These are phyloP conservation scores for Alcis repandata DNA, from an alignment of 2,888 invertebrate genomes.

Conservation along the genomic window DNA sequence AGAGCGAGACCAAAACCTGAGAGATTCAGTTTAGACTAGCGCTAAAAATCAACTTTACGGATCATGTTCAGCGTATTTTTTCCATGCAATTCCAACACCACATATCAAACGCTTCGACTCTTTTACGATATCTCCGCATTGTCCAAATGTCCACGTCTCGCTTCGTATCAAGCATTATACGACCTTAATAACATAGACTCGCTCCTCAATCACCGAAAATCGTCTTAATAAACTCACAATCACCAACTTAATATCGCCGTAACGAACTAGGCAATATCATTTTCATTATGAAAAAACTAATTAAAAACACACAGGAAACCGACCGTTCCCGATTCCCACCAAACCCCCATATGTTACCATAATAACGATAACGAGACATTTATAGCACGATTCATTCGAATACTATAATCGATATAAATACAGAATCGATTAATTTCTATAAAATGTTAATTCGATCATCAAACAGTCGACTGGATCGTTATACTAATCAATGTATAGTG, in stretches of 20 bases:
- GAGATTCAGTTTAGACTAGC: too few relatives aligned
- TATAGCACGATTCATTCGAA: slow-evolving; percentile 73
- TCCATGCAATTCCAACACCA: too few relatives aligned
- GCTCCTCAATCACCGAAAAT: slow-evolving; percentile 25
- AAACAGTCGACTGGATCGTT: slow-evolving; percentile 79
- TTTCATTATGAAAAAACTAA: slow-evolving; percentile 60
- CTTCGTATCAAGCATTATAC: slow-evolving; percentile 7
- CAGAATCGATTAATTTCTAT: slow-evolving; percentile 83
- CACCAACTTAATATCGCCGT: slow-evolving; percentile 33
- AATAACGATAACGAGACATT: slow-evolving; percentile 79
- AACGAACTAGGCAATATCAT: slow-evolving; percentile 47
- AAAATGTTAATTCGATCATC: slow-evolving; percentile 82
- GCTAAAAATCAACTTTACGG: too few relatives aligned
- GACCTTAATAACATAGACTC: slow-evolving; percentile 6
- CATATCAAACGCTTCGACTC: too few relatives aligned
- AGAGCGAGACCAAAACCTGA: too few relatives aligned
- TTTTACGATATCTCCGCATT: too few relatives aligned
- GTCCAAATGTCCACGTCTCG: too few relatives aligned
- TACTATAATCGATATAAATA: slow-evolving; percentile 71
- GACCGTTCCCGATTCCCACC: slow-evolving; percentile 69
- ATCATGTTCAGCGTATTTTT: too few relatives aligned
- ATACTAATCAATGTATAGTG: slow-evolving; percentile 81
- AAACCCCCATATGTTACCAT: slow-evolving; percentile 79
- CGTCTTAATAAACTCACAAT: slow-evolving; percentile 30
- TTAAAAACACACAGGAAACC: slow-evolving; percentile 76